These are phyloP conservation scores for Ophion ellenae DNA, from an alignment of 2,888 invertebrate genomes.

Conservation along the genomic window DNA sequence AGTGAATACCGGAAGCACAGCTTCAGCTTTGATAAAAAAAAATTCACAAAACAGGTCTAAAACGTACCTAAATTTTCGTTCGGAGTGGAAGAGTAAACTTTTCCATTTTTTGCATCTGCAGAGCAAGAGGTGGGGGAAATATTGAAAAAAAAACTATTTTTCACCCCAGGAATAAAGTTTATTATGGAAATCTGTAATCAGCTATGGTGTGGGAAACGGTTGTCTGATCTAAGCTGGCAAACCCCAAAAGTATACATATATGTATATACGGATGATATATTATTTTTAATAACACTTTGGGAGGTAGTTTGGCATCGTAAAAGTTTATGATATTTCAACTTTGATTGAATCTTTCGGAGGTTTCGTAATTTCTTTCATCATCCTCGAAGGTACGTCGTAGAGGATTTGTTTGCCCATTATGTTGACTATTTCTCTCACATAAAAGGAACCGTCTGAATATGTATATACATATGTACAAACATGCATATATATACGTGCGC, in stretches of 20 bases:
- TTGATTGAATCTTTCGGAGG: constrained; percentile 49
- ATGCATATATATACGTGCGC: not conserved
- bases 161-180: no score
- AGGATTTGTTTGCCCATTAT: constrained; percentile 32
- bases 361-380: constrained; percentile 33
- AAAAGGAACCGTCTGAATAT: constrained; percentile 31
- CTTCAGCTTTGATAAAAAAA: no score
- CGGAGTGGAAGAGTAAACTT: no score
- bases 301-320: constrained; percentile 72
- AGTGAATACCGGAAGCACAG: no score
- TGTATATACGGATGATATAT: constrained; percentile 19
- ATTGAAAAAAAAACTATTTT: no score
- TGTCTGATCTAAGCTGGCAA: no score
- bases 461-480: constrained; percentile 9
- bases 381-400: constrained; percentile 59
- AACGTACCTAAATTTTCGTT: no score
- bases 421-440: constrained; percentile 17
- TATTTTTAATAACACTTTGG: constrained; percentile 56
- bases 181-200: no score
- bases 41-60: no score
- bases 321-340: constrained; percentile 57
- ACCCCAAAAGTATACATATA: not conserved
- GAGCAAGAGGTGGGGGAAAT: no score
- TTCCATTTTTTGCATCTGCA: no score
- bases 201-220: no score